Conservation (phyloP, 2,113 vertebrate genomes). For the Myrmophylax atrothorax region DNA sequence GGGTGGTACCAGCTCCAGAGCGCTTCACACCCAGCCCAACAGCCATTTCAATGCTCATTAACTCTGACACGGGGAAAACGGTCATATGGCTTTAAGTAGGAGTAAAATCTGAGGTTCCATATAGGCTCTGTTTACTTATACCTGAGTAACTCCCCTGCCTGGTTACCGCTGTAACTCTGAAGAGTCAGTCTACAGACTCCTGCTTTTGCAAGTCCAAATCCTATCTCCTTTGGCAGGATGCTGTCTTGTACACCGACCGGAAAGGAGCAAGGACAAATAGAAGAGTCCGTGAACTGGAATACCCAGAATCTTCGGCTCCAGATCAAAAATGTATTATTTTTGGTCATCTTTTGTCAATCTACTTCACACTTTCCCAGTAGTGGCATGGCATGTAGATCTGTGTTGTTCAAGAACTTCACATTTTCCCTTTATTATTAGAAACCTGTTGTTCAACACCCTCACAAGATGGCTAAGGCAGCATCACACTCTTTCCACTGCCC, state of each 20-base stretch:
- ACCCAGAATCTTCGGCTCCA: not conserved
- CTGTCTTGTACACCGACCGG: not conserved
- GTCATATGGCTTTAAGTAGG: not conserved
- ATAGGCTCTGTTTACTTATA: not conserved
- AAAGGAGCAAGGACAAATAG: slow-evolving; percentile 18
- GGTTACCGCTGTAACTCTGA: not conserved
- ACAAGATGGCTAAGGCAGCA: not conserved
- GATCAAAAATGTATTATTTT: not conserved
- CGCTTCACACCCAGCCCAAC: not conserved
- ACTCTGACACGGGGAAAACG: not conserved
- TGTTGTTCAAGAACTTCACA: not conserved
- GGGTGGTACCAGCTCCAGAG: not conserved
- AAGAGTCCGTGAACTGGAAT: slow-evolving; percentile 5
- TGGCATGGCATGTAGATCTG: not conserved
- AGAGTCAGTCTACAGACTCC: not conserved
- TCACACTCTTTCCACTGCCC: not conserved
- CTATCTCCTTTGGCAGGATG: not conserved
- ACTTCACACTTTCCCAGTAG: not conserved
- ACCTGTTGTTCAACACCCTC: not conserved
- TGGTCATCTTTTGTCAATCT: not conserved
- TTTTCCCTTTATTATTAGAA: not conserved
- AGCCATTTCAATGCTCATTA: not conserved
- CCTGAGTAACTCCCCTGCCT: not conserved
- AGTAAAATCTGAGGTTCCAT: not conserved
- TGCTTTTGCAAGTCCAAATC: not conserved